These are phyloP conservation scores for Aphidius gifuensis DNA, from an alignment of 1,140 invertebrate species.

Conservation along the genomic window DNA sequence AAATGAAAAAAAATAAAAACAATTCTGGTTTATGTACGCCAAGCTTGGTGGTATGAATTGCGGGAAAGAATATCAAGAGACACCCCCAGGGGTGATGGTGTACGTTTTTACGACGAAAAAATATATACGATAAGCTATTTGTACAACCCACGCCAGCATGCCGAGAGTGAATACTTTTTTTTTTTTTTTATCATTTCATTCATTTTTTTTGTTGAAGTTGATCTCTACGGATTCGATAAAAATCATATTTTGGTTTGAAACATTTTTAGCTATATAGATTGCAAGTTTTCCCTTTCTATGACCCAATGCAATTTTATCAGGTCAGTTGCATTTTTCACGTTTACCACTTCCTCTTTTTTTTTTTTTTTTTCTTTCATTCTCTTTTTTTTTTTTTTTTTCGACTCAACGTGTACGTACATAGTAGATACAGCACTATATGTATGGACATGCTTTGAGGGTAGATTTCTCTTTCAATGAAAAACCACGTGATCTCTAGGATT, in stretches of 20 bases:
- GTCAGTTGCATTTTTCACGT: constrained; percentile 48
- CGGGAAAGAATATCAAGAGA: not conserved
- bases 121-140: not conserved
- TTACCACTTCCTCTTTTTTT: constrained; percentile 20
- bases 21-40: not conserved
- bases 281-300: constrained; percentile 52
- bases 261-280: constrained; percentile 39
- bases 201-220: too few relatives aligned
- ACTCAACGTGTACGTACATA: too few relatives aligned
- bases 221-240: not conserved
- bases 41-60: not conserved
- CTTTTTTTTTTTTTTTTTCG: constrained; percentile 1
- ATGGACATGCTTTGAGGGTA: not conserved
- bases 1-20: not conserved
- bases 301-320: constrained; percentile 49
- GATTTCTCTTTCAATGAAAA: constrained; percentile 1
- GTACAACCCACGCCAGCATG: too few relatives aligned
- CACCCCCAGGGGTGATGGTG: not conserved
- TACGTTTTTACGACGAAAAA: not conserved
- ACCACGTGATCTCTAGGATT: not conserved
- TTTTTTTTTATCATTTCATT: too few relatives aligned
- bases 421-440: too few relatives aligned
- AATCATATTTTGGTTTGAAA: constrained; percentile 42
- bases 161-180: too few relatives aligned
- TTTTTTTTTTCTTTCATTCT: constrained; percentile 14